phyloP scores from a whole-genome alignment of 2,888 invertebrate species.

The Hypselothyrea guttata region DNA sequence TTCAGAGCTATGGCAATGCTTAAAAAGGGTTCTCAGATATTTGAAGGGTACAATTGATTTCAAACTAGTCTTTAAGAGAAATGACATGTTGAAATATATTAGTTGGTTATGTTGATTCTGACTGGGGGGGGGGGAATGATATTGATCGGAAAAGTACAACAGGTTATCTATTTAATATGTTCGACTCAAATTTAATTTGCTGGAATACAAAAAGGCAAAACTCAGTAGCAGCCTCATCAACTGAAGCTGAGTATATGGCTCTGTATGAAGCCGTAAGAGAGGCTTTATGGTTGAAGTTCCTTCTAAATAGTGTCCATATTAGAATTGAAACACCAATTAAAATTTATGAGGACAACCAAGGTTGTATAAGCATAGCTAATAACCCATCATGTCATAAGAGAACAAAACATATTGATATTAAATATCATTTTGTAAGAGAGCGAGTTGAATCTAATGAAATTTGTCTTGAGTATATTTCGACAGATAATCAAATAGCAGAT shows the following conservation, averaged over 20 bases:
- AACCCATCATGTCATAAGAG: not conserved
- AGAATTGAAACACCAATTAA: not conserved
- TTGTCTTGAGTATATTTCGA: not conserved
- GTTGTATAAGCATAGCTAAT: slow-evolving; percentile 1
- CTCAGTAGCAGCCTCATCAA: no score
- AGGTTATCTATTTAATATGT: slow-evolving; percentile 6
- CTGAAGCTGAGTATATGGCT: no score
- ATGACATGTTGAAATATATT: not conserved
- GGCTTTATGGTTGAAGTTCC: slow-evolving; percentile 28
- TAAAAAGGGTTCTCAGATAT: not conserved
- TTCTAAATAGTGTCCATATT: slow-evolving; percentile 11
- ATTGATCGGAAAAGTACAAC: not conserved
- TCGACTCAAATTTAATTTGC: not conserved
- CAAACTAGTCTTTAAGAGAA: not conserved
- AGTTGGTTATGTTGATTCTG: not conserved
- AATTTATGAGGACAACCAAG: not conserved
- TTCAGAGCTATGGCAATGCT: not conserved
- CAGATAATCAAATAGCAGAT: no score
- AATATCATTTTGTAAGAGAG: slow-evolving; percentile 36
- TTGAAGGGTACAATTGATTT: not conserved
- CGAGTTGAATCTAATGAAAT: not conserved
- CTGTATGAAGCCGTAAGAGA: no score
- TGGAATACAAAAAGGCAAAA: not conserved
- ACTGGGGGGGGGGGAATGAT: no score
- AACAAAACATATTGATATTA: slow-evolving; percentile 8